These are phyloP conservation scores for Linyphia triangularis DNA, from an alignment of 2,888 invertebrate genomes.

Conservation along the genomic window DNA sequence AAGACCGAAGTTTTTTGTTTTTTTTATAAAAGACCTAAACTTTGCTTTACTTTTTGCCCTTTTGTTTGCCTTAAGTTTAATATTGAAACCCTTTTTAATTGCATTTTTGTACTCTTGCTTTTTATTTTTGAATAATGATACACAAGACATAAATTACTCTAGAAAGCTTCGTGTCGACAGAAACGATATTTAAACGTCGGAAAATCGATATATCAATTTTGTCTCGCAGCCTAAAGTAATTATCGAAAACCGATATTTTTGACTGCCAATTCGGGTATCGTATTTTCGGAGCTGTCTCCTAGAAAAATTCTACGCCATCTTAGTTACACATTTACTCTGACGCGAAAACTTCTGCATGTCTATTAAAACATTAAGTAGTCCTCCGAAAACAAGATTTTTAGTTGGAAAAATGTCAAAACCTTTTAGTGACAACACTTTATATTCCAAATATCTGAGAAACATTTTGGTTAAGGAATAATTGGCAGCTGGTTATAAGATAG, in stretches of 20 bases:
- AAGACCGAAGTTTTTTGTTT: too few relatives aligned
- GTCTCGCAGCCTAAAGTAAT: slow-evolving; percentile 64
- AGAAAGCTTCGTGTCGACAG: slow-evolving; percentile 15
- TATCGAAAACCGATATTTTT: slow-evolving; percentile 69
- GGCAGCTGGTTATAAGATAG: too few relatives aligned
- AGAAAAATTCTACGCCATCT: slow-evolving; percentile 9
- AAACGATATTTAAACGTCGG: slow-evolving; percentile 54
- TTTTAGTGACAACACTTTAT: too few relatives aligned
- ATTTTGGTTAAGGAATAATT: too few relatives aligned
- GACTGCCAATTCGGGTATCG: slow-evolving; percentile 22
- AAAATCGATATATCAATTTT: slow-evolving; percentile 67
- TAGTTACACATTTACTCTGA: slow-evolving; percentile 8
- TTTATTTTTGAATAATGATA: slow-evolving; percentile 31
- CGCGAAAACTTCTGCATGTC: background rate
- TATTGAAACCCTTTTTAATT: slow-evolving; percentile 30
- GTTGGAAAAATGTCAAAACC: background rate
- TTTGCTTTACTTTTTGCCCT: background rate
- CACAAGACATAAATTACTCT: slow-evolving; percentile 25
- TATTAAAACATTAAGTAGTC: background rate
- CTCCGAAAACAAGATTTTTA: background rate
- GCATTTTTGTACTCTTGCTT: slow-evolving; percentile 14
- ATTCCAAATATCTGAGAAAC: too few relatives aligned
- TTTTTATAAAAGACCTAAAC: too few relatives aligned
- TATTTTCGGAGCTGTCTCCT: slow-evolving; percentile 7
- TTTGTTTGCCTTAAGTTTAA: background rate